Conservation (phyloP, 35 echinoderm and acorn worm species). For the Hemicentrotus pulcherrimus region DNA sequence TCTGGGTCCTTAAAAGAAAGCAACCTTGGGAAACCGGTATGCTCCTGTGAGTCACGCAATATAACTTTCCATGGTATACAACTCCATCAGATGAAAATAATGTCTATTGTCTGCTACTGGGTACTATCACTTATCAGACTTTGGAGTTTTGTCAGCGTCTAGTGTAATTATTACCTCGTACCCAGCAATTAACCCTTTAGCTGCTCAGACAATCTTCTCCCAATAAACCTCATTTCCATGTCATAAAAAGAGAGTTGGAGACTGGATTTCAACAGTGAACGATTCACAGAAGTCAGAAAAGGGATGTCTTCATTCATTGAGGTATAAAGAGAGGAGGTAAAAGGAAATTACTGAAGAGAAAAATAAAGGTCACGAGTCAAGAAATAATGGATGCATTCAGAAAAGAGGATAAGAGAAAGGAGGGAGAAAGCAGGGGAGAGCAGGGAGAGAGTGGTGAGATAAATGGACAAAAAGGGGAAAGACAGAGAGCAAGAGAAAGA, state of each 20-base stretch:
- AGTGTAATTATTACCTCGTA: neutral
- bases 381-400: too few relatives aligned
- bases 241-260: neutral
- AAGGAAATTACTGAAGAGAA: too few relatives aligned
- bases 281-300: neutral
- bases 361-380: too few relatives aligned
- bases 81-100: neutral
- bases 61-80: neutral
- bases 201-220: neutral
- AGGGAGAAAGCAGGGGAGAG: too few relatives aligned
- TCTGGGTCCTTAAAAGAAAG: neutral
- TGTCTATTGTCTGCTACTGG: neutral
- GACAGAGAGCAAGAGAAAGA: too few relatives aligned
- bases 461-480: too few relatives aligned
- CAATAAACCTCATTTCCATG: neutral
- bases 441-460: too few relatives aligned
- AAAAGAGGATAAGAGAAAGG: too few relatives aligned
- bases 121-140: neutral
- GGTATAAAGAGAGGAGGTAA: neutral
- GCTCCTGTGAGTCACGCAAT: neutral
- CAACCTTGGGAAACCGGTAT: neutral
- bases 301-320: neutral
- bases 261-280: neutral
- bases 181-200: neutral
- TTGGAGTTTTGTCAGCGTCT: neutral